Evolutionary conservation across 1,140 invertebrate species (phyloP), one percentile per base, ranked within the genome.

Genomic region (Episyrphus balteatus): DNA sequence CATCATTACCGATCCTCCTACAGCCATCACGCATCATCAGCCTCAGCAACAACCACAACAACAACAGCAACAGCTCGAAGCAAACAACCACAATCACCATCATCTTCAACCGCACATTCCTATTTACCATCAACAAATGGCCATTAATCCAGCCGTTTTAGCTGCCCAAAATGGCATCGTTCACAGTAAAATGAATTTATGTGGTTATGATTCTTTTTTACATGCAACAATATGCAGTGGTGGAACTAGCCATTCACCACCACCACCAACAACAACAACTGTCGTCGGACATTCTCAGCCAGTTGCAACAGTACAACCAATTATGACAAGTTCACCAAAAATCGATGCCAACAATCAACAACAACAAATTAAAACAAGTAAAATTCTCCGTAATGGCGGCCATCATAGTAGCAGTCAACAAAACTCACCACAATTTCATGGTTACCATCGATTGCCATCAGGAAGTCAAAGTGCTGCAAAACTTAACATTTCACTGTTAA

Each of bases 151-250:
- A 31, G 59, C 63, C 39, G 56, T 66, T 11, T 49, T 66, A 43
- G 59, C 63, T 32, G 62, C 62, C 17, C 62, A 65, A 53, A 58
- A 61, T 41, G 57, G 55, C 21, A 42, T 48, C 31, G 54, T 54
- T 40, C 33, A 46, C 30, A 33, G n/a, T 19, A 42, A 37, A 34
- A 14, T 18, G 32, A 75, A 78, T 55, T 57, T 76, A 26, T 78
- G 75, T 51, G 69, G 74, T 55, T 77, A 77, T 54, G 75, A 78
- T 52, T 72, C 75, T n/a, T 76, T 77, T 55, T 59, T 77, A 18
- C 75, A 76, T 56, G 74, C 75, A 14, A 76, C 75, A 15, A 76
- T 77, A 51, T 77, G 75, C 51, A 61, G 62, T 17, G 62, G 60
- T 14, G 57, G 58, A 13, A 51, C 53, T 10, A 38, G 26, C 2